phyloP scores from a whole-genome alignment of 2,888 invertebrate genomes.

The Gymnosoma rotundatum region DNA sequence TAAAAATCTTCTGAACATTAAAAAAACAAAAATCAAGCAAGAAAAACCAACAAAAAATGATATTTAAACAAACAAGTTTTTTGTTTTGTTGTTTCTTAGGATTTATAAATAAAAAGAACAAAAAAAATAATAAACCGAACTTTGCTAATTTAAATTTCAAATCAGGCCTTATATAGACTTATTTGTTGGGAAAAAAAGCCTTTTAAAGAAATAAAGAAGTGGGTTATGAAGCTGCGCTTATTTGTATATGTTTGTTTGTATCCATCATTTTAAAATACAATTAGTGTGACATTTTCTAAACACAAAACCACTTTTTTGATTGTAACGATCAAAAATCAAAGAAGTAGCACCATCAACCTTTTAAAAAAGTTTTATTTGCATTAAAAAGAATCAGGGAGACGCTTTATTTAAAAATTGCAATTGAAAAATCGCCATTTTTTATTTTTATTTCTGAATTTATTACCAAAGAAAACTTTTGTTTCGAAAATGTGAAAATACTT shows the following conservation, averaged over 20 bases:
- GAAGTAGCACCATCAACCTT: too few relatives aligned
- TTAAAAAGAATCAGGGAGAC: too few relatives aligned
- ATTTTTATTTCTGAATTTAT: too few relatives aligned
- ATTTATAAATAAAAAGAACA: conserved; percentile 14
- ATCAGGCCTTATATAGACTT: conserved; percentile 52
- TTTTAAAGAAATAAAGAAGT: conserved; percentile 17
- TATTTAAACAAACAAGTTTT: conserved; percentile 65
- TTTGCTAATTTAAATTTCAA: conserved; percentile 62
- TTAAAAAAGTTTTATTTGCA: too few relatives aligned
- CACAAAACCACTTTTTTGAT: too few relatives aligned
- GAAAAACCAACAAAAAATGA: conserved; percentile 30
- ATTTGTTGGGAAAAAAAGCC: background rate
- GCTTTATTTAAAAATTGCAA: too few relatives aligned
- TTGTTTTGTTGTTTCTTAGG: conserved; percentile 16
- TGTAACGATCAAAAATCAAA: too few relatives aligned
- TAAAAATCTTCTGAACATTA: conserved; percentile 48
- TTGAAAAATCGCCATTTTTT: too few relatives aligned
- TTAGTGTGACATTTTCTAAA: conserved; percentile 49
- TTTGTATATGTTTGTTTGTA: too few relatives aligned
- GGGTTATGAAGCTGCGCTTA: background rate
- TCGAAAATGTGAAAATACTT: too few relatives aligned
- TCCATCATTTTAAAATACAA: too few relatives aligned
- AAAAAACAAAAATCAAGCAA: conserved; percentile 32
- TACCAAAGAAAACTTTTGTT: too few relatives aligned
- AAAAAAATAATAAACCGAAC: conserved; percentile 38